Base-by-base conservation (phyloP, 1,140 invertebrate genomes). In the Orchesella cincta region DNA sequence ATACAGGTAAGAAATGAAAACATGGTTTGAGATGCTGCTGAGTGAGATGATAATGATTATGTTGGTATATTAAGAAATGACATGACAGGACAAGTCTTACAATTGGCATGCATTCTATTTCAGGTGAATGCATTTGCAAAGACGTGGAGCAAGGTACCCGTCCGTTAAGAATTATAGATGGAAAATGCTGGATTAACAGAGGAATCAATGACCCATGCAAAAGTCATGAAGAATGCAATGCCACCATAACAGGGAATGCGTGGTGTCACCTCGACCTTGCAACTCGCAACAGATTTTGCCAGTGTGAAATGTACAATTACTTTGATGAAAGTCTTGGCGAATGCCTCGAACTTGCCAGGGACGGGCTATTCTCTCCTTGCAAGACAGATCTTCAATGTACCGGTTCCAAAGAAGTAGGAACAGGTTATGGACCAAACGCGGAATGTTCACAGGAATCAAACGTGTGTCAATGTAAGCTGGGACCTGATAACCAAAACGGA, bases 381-480 rank as follows among this genome's bases (percentile, higher is more conserved):
- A 67, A 67, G 33, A 67, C 62, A 12, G 62, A 67, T n/a, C 8
- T 67, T 8, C 62, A 67, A 29, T 67, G 62, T n/a, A 67, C 28
- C 26, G 62, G 62, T 14, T 31, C 14, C 8, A 3, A 8, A 67
- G n/a, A 8, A 31, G 28, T 12, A 2, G 62, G 62, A 16, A 26
- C 29, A 31, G 62, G 62, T 33, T 12, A 31, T 1, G 62, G 62
- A 67, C 62, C 62, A 5, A 67, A 67, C n/a, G 62, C 62, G 5
- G 12, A 31, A 33, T 67, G 62, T 23, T 31, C 26, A 2, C 2
- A 29, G 31, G 62, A 67, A 67, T 14, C 12, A 3, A 29, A 29
- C 14, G 8, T 31, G 5, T 67, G 62, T n/a, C 26, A 67, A 67
- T 67, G 62, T 23, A 31, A 29, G 14, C 5, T 67, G 31, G 62